Base-by-base conservation (phyloP, 1,140 invertebrate species). In the Probaryconus sp. region DNA sequence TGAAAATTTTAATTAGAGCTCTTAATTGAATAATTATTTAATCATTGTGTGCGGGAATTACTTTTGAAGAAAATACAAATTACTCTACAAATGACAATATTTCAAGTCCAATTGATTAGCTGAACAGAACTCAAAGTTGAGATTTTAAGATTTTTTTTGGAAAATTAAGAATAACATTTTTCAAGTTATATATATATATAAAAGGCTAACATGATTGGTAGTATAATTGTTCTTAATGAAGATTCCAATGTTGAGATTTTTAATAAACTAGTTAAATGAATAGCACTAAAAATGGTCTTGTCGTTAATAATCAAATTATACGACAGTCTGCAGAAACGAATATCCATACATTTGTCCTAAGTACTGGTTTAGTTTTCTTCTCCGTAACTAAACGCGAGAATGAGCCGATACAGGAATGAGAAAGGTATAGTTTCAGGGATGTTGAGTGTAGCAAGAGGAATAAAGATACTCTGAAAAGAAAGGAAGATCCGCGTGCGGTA, bases 401-500 rank as follows among this genome's bases (percentile, higher is more conserved):
- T 42, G 38, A 42, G 38, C 38, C 38, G 38, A 42, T 42, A 42
- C n/a, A 5, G 38, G 18, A 42, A 5, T 13, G 14, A 42, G 18
- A 42, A 18, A 42, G 24, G 9, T 13, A 10, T 42, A 42, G 9
- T 18, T 9, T 18, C 3, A 18, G 18, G 10, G 18, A 42, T 42
- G 10, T 18, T 5, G 47, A 20, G 42, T n/a, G 42, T 55, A 45
- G 51, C 33, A 45, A 55, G 53, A 42, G 55, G 64, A 47, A 64
- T 45, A 20, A 55, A 61, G 48, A 38, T 20, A 43, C 7, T 31
- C n/a, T 28, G 26, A 33, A 45, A 24, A 38, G 42, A 45, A 45
- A 45, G 42, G 21, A 45, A 45, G 42, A 45, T 28, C 42, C 42
- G 31, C 38, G 37, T 55, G 14, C 30, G 82, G 79, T 78, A 31